Evolutionary conservation across 35 echinoderm and acorn worm genomes (phyloP).

Genomic region (Ophiothrix spiculata): DNA sequence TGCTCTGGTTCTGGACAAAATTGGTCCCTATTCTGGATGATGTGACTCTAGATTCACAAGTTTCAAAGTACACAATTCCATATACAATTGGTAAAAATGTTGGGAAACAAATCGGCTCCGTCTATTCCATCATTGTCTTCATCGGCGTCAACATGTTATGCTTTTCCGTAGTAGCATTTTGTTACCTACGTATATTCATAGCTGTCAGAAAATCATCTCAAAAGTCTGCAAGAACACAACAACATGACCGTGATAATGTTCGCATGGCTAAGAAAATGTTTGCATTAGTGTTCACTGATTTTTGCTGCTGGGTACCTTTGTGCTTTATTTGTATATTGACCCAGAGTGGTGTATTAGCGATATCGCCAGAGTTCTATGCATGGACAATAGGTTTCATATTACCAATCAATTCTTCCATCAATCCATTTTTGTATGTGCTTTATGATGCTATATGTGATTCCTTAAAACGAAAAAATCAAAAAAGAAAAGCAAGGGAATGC

Average conservation of each 20-base stretch:
- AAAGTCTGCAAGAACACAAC: background rate
- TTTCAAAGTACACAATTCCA: too few species aligned
- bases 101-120: background rate
- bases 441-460: background rate
- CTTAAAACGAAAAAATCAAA: background rate
- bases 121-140: background rate
- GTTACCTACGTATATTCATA: background rate
- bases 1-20: too few species aligned
- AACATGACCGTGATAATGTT: background rate
- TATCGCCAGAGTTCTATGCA: background rate
- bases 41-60: too few species aligned
- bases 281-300: background rate
- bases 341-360: background rate
- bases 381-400: background rate
- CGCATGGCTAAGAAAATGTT: background rate
- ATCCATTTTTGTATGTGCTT: background rate
- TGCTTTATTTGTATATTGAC: background rate
- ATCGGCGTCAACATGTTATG: background rate
- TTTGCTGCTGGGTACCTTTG: conserved; percentile 1
- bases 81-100: background rate
- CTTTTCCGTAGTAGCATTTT: background rate
- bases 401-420: background rate
- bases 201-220: background rate
- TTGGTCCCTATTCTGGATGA: too few species aligned
- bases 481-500: background rate